phyloP scores from a whole-genome alignment of 2,888 invertebrate genomes.

The Cremastinae sp. region DNA sequence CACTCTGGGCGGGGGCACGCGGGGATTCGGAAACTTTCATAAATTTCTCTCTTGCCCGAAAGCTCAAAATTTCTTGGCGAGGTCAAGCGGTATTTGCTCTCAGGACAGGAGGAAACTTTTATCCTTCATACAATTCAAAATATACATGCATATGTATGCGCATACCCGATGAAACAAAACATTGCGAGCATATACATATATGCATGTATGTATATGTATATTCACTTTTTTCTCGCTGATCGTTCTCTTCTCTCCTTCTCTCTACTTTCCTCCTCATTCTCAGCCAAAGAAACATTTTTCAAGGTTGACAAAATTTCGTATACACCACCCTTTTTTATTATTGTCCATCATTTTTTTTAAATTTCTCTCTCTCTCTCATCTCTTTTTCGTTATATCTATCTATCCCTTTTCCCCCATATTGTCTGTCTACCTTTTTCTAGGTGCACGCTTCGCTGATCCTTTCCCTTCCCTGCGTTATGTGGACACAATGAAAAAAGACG shows the following conservation, averaged over 20 bases:
- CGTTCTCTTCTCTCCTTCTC: no score
- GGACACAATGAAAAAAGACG: constrained; percentile 37
- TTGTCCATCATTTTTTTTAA: no score
- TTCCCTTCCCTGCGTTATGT: constrained; percentile 26
- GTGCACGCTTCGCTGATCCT: constrained; percentile 28
- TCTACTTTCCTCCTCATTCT: no score
- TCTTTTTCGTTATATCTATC: constrained; percentile 17
- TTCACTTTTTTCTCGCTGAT: no score
- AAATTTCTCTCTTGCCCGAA: background rate
- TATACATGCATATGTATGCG: constrained; percentile 6
- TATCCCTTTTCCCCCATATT: background rate
- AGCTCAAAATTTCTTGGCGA: constrained; percentile 33
- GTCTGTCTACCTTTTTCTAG: constrained; percentile 5
- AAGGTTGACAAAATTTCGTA: no score
- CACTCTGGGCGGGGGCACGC: constrained; percentile 5
- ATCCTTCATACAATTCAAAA: constrained; percentile 29
- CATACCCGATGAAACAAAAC: constrained; percentile 3
- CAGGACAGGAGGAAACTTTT: background rate
- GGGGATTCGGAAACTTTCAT: constrained; percentile 34
- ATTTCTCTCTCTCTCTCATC: constrained; percentile 22
- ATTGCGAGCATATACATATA: no score
- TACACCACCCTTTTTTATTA: no score
- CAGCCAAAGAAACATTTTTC: no score
- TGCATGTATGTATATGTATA: no score
- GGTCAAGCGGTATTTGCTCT: constrained; percentile 27